Conservation (phyloP, 2,113 vertebrate species). For the Craseonycteris thonglongyai region DNA sequence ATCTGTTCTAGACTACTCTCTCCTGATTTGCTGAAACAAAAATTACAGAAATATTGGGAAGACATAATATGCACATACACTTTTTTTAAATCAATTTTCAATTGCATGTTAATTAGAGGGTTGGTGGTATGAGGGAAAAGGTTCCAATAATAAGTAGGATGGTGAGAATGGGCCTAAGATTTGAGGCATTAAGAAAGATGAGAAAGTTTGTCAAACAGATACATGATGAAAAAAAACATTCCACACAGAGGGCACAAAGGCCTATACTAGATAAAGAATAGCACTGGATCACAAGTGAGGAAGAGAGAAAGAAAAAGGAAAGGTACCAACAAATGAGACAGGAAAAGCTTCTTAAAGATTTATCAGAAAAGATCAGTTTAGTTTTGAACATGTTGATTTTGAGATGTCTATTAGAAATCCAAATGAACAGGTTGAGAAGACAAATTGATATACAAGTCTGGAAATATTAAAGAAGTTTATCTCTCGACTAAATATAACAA, state of each 20-base stretch:
- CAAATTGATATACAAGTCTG: neutral
- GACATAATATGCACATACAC: neutral
- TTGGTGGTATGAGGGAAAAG: neutral
- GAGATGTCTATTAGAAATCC: neutral
- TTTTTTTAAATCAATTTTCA: neutral
- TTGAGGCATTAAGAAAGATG: neutral
- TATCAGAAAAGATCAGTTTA: neutral
- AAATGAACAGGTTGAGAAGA: neutral
- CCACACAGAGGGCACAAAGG: neutral
- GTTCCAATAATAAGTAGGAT: neutral
- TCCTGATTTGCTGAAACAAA: neutral
- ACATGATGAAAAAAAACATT: neutral
- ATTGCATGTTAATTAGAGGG: neutral
- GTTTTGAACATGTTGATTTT: neutral
- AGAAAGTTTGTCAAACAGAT: neutral
- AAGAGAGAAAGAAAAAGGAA: neutral
- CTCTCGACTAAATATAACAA: neutral
- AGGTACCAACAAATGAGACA: neutral
- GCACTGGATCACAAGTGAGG: neutral
- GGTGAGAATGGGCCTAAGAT: neutral
- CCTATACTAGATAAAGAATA: neutral
- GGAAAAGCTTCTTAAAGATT: neutral
- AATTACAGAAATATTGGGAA: neutral
- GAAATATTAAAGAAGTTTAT: neutral
- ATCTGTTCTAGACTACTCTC: neutral